Conservation (phyloP, 2,888 invertebrate species). For the Cosmorhoe ocellata region DNA sequence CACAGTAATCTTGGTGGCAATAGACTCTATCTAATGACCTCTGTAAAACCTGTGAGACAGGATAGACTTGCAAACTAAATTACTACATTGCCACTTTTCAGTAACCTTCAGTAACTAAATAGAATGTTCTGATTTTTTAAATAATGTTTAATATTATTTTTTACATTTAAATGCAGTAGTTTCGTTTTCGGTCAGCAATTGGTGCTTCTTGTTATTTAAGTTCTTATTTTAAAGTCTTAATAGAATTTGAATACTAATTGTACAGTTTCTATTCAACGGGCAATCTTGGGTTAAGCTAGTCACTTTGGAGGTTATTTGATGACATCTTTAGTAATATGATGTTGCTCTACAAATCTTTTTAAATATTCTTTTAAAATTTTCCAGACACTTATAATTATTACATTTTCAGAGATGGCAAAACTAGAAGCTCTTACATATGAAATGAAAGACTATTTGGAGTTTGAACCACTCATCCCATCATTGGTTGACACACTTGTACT, state of each 20-base stretch:
- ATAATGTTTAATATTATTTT: not conserved
- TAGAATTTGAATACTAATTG: conserved; percentile 36
- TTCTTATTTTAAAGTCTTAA: conserved; percentile 41
- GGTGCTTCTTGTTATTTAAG: conserved; percentile 9
- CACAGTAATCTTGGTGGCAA: conserved; percentile 66
- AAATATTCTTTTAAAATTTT: not conserved
- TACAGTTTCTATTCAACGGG: conserved; percentile 42
- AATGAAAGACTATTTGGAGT: conserved; percentile 37
- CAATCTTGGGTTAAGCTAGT: conserved; percentile 62
- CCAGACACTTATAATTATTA: conserved; percentile 13
- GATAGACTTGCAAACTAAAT: conserved; percentile 44
- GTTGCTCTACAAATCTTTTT: conserved; percentile 41
- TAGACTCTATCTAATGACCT: conserved; percentile 54
- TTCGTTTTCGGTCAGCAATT: conserved; percentile 42
- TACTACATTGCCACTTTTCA: conserved; percentile 39
- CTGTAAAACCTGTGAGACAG: conserved; percentile 66
- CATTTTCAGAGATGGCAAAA: conserved; percentile 21
- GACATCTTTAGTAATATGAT: conserved; percentile 74
- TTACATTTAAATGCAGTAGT: conserved; percentile 40
- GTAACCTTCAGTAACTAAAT: not conserved
- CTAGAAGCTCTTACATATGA: conserved; percentile 37
- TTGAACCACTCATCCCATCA: conserved; percentile 39
- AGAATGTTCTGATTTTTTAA: conserved; percentile 1
- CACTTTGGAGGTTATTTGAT: conserved; percentile 56
- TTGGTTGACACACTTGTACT: conserved; percentile 45